Evolutionary conservation across 2,797 vertebrate genomes (phyloP).

Genomic region (Ispidina picta): DNA sequence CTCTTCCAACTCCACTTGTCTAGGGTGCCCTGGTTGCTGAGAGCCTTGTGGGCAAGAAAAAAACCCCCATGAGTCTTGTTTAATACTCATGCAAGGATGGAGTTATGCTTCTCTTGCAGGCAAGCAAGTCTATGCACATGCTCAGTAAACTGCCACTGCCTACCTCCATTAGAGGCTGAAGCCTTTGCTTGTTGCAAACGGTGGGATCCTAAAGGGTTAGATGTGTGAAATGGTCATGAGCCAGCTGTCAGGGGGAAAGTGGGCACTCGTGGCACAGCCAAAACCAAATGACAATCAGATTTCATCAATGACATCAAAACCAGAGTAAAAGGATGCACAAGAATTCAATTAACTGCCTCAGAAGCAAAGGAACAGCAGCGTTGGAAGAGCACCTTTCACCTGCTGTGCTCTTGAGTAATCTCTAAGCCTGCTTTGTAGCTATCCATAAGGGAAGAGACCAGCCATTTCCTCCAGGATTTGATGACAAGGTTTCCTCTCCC

Average conservation of each 20-base stretch:
- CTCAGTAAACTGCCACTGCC: background rate
- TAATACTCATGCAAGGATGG: background rate
- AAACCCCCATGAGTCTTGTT: background rate
- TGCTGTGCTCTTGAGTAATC: background rate
- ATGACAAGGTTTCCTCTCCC: background rate
- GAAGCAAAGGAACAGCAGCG: background rate
- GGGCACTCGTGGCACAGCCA: background rate
- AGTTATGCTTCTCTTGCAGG: slow-evolving; percentile 12
- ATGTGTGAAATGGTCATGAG: background rate
- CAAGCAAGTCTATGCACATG: background rate
- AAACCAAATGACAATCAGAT: background rate
- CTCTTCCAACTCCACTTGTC: background rate
- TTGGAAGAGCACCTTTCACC: background rate
- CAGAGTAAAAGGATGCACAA: background rate
- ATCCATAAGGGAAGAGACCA: background rate
- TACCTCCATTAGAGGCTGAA: background rate
- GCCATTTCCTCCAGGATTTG: background rate
- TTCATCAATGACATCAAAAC: slow-evolving; percentile 13
- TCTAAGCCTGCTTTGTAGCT: background rate
- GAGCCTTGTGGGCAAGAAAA: background rate
- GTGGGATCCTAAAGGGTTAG: background rate
- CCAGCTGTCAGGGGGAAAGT: background rate
- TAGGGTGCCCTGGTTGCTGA: background rate
- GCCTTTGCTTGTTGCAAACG: background rate
- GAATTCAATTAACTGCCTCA: slow-evolving; percentile 47